Conservation (phyloP, 1,140 invertebrate species). For the Chlorops oryzae region DNA sequence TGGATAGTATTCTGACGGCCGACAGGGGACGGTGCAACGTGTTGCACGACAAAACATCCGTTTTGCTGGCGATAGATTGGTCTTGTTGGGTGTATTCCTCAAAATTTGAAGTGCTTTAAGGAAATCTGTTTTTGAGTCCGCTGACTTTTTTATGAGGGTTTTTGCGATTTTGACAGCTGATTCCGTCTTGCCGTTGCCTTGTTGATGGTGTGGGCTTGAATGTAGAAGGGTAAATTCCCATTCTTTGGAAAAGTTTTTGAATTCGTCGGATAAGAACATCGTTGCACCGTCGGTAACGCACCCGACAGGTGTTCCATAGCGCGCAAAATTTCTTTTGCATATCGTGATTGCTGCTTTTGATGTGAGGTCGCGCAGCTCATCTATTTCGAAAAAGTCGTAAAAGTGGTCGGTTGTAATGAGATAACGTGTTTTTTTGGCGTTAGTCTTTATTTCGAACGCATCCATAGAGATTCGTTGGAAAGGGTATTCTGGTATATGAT, state of each 20-base stretch:
- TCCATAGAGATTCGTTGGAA: conserved; percentile 14
- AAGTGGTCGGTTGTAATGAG: conserved; percentile 14
- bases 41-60: too few species aligned
- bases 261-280: conserved; percentile 15
- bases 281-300: conserved; percentile 20
- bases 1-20: too few species aligned
- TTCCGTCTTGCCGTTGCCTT: conserved; percentile 30
- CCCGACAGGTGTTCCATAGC: conserved; percentile 26
- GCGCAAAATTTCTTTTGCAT: conserved; percentile 25
- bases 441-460: conserved; percentile 3
- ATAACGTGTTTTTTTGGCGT: neutral
- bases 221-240: conserved; percentile 23
- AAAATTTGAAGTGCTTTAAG: conserved; percentile 11
- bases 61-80: too few species aligned
- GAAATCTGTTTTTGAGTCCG: conserved; percentile 16
- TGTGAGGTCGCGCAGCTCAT: conserved; percentile 13
- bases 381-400: too few species aligned
- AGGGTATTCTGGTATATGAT: conserved; percentile 11
- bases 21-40: too few species aligned
- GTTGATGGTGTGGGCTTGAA: conserved; percentile 27
- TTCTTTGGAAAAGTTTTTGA: conserved; percentile 21
- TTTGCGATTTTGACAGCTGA: conserved; percentile 31
- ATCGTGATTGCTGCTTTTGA: conserved; percentile 18
- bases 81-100: conserved; percentile 16
- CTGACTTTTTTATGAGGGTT: conserved; percentile 24